These are phyloP conservation scores for Phoeniculus purpureus DNA, from an alignment of 2,797 vertebrate genomes.

Conservation along the genomic window DNA sequence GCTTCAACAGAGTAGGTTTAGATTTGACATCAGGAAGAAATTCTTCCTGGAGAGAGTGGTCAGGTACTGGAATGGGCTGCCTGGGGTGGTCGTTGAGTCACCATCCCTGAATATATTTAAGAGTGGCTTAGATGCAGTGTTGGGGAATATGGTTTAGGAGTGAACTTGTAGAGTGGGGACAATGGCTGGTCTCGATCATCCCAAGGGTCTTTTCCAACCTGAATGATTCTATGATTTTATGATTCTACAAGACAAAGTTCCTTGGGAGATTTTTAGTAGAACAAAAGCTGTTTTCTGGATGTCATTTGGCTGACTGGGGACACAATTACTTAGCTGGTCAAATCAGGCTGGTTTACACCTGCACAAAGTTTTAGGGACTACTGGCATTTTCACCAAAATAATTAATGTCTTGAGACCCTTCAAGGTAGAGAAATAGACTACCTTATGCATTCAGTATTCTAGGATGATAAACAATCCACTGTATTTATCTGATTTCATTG, in stretches of 20 bases:
- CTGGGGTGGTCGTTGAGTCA: too few species aligned
- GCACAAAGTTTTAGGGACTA: neutral
- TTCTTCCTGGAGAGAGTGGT: too few species aligned
- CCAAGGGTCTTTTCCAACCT: too few species aligned
- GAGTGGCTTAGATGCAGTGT: too few species aligned
- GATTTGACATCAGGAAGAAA: too few species aligned
- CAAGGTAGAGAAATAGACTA: neutral
- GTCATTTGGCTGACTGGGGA: neutral
- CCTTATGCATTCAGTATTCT: neutral
- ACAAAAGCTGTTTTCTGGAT: neutral
- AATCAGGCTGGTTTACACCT: neutral
- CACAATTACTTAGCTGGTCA: neutral
- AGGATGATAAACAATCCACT: neutral
- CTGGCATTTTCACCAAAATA: neutral
- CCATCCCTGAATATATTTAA: too few species aligned
- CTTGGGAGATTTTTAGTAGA: neutral
- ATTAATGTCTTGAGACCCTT: neutral
- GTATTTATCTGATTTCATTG: neutral
- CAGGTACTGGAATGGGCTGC: too few species aligned
- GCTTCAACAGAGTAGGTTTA: too few species aligned
- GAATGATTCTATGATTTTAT: too few species aligned
- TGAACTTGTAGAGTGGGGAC: too few species aligned
- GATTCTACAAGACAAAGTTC: neutral
- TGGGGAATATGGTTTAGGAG: too few species aligned
- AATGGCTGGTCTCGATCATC: too few species aligned